Evolutionary conservation across 2,797 vertebrate species (phyloP).

Genomic region (Telmatherina bonti): DNA sequence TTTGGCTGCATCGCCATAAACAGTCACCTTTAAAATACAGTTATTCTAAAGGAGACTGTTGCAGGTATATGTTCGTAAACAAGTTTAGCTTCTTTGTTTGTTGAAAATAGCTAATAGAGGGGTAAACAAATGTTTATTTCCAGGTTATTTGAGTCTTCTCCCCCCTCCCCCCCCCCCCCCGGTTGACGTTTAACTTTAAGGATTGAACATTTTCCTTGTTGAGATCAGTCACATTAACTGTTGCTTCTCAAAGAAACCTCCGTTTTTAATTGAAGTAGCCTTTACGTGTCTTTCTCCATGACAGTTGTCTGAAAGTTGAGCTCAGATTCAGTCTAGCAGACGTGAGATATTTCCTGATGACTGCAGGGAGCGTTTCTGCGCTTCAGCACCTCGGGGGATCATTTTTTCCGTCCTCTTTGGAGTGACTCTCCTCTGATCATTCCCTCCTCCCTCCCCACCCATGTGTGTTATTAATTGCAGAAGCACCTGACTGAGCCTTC

Average conservation of each 20-base stretch:
- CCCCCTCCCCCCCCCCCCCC: too few species aligned
- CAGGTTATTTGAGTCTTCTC: neutral
- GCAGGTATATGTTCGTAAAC: too few species aligned
- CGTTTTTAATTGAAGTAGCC: too few species aligned
- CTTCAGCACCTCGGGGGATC: neutral
- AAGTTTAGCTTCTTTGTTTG: too few species aligned
- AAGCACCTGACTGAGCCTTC: slow-evolving; percentile 60
- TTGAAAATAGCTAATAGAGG: too few species aligned
- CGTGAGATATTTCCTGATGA: too few species aligned
- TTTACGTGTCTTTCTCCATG: neutral
- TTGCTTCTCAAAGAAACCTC: neutral
- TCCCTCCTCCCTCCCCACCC: slow-evolving; percentile 11
- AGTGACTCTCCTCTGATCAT: slow-evolving; percentile 28
- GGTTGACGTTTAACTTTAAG: neutral
- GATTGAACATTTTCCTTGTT: neutral
- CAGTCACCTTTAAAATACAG: too few species aligned
- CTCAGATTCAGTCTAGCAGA: too few species aligned
- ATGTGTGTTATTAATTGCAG: slow-evolving; percentile 71
- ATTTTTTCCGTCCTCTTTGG: slow-evolving; percentile 25
- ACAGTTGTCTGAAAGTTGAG: neutral
- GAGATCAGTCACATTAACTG: neutral
- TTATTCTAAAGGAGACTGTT: too few species aligned
- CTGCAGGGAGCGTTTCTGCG: neutral
- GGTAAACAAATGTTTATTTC: neutral
- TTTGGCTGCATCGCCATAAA: too few species aligned